phyloP scores from a whole-genome alignment of 2,113 vertebrate species.

The Chiloscyllium plagiosum region DNA sequence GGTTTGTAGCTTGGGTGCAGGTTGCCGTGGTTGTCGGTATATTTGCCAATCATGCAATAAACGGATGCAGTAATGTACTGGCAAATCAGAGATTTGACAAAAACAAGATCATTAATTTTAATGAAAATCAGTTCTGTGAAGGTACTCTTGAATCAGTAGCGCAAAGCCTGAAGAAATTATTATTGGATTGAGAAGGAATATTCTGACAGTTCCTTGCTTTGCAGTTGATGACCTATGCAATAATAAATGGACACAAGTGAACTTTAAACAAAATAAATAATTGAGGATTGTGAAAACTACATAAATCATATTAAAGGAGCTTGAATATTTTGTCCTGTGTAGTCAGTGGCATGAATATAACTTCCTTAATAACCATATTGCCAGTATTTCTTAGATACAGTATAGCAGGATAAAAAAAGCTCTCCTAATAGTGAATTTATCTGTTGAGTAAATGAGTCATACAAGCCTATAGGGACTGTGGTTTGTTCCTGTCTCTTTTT shows the following conservation, averaged over 20 bases:
- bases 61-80: neutral
- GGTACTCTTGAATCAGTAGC: neutral
- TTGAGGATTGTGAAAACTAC: neutral
- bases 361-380: neutral
- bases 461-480: neutral
- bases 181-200: neutral
- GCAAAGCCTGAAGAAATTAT: neutral
- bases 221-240: neutral
- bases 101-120: neutral
- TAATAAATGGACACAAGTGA: neutral
- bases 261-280: neutral
- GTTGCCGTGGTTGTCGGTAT: too few relatives aligned
- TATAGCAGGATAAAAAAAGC: neutral
- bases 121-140: neutral
- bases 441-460: neutral
- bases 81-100: neutral
- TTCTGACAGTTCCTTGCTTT: slow-evolving; percentile 14
- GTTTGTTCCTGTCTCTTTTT: neutral
- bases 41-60: neutral
- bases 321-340: neutral
- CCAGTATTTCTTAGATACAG: neutral
- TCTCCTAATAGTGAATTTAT: neutral
- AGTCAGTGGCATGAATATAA: neutral
- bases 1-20: too few relatives aligned
- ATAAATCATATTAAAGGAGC: neutral